Conservation (phyloP, 2,797 vertebrate species). For the Mallotus villosus region DNA sequence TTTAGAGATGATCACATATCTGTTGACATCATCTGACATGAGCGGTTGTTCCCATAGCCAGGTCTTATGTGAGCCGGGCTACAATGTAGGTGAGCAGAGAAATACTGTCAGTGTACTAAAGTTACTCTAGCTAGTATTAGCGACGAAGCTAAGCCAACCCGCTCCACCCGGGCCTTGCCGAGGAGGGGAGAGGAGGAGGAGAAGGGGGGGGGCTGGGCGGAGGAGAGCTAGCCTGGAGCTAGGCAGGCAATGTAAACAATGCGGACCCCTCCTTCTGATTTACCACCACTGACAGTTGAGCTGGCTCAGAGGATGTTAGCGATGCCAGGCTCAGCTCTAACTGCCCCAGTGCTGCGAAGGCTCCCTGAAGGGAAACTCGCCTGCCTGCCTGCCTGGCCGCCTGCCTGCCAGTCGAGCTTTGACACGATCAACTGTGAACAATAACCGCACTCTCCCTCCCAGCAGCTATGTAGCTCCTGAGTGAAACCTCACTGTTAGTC, state of each 20-base stretch:
- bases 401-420: too few relatives aligned
- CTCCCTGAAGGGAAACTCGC: not conserved
- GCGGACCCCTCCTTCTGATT: conserved; percentile 37
- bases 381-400: not conserved
- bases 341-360: too few relatives aligned
- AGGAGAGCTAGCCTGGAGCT: conserved; percentile 15
- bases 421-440: too few relatives aligned
- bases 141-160: not conserved
- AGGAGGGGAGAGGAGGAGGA: not conserved
- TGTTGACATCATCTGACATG: not conserved
- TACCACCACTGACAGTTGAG: conserved; percentile 31
- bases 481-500: too few relatives aligned
- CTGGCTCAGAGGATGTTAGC: conserved; percentile 2
- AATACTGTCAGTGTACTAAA: not conserved
- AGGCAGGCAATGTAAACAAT: conserved; percentile 42
- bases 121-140: not conserved
- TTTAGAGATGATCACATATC: not conserved
- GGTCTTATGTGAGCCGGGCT: not conserved
- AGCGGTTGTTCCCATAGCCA: not conserved
- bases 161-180: not conserved
- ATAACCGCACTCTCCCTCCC: too few relatives aligned
- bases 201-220: not conserved
- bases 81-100: not conserved
- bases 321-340: too few relatives aligned
- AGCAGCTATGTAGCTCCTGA: too few relatives aligned